Evolutionary conservation across 2,888 invertebrate genomes (phyloP).

Genomic region (Orthosia cruda): DNA sequence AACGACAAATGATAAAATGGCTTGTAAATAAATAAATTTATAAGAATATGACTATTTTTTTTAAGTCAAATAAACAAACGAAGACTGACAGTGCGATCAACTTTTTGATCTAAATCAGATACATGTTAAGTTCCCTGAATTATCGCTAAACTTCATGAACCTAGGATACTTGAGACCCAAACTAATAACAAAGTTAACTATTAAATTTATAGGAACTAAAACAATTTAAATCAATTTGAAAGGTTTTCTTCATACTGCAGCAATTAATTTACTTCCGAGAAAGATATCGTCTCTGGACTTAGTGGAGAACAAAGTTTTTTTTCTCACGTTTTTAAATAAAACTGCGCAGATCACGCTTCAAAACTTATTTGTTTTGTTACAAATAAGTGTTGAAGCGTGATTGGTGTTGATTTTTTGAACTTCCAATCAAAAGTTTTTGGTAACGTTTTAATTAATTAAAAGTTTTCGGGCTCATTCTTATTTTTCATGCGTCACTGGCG

Average conservation of each 20-base stretch:
- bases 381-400: neutral
- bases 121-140: neutral
- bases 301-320: neutral
- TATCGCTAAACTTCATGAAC: constrained; percentile 10
- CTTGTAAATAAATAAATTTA: constrained; percentile 78
- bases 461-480: neutral
- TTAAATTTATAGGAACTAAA: no score
- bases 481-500: neutral
- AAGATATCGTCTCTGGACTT: neutral
- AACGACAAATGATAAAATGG: constrained; percentile 76
- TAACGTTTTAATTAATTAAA: constrained; percentile 1
- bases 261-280: neutral
- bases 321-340: neutral
- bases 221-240: neutral
- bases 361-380: neutral
- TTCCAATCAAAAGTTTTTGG: neutral
- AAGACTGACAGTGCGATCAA: neutral
- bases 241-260: neutral
- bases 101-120: neutral
- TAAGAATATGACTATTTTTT: constrained; percentile 6
- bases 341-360: neutral
- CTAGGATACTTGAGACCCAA: constrained; percentile 12
- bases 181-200: constrained; percentile 4
- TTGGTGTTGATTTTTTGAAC: neutral
- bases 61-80: neutral